phyloP scores from a whole-genome alignment of 2,113 vertebrate species.

The Oophaga pumilio region DNA sequence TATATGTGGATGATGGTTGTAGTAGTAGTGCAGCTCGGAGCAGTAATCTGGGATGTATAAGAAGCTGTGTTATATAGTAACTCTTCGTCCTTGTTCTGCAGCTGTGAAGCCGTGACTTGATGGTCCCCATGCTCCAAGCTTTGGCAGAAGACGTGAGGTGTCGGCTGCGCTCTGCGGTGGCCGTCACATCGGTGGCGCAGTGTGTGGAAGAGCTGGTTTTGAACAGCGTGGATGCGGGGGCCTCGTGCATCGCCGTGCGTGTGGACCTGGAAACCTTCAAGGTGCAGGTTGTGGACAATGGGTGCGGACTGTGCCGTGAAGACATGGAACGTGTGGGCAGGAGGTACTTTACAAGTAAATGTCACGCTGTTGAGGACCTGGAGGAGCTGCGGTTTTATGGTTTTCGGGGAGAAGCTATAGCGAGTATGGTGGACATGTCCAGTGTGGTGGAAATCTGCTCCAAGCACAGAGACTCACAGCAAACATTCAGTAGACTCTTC shows the following conservation, averaged over 20 bases:
- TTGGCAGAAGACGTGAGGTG: conserved; percentile 81
- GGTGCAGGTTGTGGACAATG: conserved; percentile 93
- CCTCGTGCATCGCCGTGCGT: conserved; percentile 88
- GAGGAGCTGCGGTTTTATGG: conserved; percentile 84
- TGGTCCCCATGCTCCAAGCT: conserved; percentile 79
- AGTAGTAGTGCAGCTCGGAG: no score
- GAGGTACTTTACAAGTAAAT: conserved; percentile 91
- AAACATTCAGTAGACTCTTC: conserved; percentile 86
- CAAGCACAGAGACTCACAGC: conserved; percentile 74
- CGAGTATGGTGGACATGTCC: conserved; percentile 83
- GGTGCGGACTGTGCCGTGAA: conserved; percentile 79
- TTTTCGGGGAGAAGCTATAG: conserved; percentile 91
- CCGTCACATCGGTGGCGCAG: conserved; percentile 82
- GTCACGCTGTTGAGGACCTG: conserved; percentile 79
- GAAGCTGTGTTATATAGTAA: not conserved
- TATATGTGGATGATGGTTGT: no score
- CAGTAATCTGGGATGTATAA: no score
- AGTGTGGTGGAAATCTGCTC: conserved; percentile 87
- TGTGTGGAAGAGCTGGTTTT: conserved; percentile 92
- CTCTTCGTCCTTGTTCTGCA: not conserved
- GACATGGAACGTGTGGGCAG: conserved; percentile 80
- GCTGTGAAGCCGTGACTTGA: not conserved
- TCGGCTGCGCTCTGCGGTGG: conserved; percentile 85
- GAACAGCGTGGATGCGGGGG: conserved; percentile 89
- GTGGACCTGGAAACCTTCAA: conserved; percentile 89